Evolutionary conservation across 92 coral and sea anemone species (phyloP).

Genomic region (Montipora capitata): DNA sequence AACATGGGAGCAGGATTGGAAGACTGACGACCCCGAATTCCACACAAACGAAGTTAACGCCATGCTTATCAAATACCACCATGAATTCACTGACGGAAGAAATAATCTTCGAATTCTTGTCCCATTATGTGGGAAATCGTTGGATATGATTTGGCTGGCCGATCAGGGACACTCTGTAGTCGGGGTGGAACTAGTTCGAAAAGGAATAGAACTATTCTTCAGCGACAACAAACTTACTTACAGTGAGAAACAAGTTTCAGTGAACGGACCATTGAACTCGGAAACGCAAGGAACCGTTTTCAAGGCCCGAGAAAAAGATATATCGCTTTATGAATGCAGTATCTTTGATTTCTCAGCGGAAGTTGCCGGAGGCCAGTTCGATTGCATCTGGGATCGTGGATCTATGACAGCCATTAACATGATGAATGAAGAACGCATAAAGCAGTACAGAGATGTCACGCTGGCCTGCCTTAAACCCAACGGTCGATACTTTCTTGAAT

Average conservation of each 20-base stretch:
- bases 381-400: constrained; percentile 66
- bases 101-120: constrained; percentile 23
- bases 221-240: constrained; percentile 44
- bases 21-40: constrained; percentile 23
- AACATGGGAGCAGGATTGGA: constrained; percentile 51
- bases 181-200: constrained; percentile 12
- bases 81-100: constrained; percentile 47
- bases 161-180: constrained; percentile 15
- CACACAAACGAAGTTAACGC: constrained; percentile 58
- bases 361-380: constrained; percentile 58
- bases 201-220: constrained; percentile 36
- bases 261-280: not conserved
- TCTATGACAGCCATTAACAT: constrained; percentile 55
- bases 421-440: constrained; percentile 45
- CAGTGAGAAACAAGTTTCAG: not conserved
- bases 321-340: constrained; percentile 52
- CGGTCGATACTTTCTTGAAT: constrained; percentile 37
- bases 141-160: constrained; percentile 29
- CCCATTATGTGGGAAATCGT: constrained; percentile 8
- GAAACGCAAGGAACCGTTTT: constrained; percentile 19
- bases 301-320: constrained; percentile 51
- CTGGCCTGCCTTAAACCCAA: constrained; percentile 37
- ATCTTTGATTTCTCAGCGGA: constrained; percentile 54
- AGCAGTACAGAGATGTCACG: constrained; percentile 45
- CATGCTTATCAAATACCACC: constrained; percentile 42